Conservation (phyloP, 2,888 invertebrate species). For the Hyles lineata region DNA sequence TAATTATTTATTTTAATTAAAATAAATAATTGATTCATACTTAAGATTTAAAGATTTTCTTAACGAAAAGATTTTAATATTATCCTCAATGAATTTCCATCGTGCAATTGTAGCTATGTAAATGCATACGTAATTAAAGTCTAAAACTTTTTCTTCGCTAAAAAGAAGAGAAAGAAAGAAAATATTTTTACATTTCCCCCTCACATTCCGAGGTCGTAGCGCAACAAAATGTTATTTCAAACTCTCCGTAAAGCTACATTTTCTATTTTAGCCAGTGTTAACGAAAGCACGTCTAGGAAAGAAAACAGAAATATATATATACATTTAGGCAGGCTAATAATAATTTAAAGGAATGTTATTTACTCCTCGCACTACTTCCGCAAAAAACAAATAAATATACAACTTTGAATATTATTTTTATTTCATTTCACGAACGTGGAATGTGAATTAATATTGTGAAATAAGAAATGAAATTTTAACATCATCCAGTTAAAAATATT, state of each 20-base stretch:
- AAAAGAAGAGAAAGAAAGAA: too few species aligned
- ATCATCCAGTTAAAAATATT: too few species aligned
- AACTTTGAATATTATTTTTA: not conserved
- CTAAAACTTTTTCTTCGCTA: too few species aligned
- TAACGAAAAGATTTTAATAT: too few species aligned
- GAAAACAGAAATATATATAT: constrained; percentile 1
- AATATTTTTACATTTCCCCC: too few species aligned
- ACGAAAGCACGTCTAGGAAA: not conserved
- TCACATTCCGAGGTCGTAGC: too few species aligned
- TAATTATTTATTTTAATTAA: too few species aligned
- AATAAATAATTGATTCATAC: too few species aligned
- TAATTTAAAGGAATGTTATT: not conserved
- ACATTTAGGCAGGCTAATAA: not conserved
- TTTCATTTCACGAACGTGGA: not conserved
- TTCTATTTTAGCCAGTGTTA: not conserved
- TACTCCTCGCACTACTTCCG: not conserved
- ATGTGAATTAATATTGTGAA: not conserved
- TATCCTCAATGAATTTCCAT: too few species aligned
- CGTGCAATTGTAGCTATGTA: too few species aligned
- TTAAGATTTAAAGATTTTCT: too few species aligned
- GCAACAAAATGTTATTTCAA: not conserved
- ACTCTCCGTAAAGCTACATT: not conserved
- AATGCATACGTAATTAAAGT: too few species aligned
- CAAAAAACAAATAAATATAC: not conserved
- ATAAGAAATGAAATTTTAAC: not conserved